Evolutionary conservation across 2,113 vertebrate genomes (phyloP).

Genomic region (Calyptommatus sinebrachiatus): DNA sequence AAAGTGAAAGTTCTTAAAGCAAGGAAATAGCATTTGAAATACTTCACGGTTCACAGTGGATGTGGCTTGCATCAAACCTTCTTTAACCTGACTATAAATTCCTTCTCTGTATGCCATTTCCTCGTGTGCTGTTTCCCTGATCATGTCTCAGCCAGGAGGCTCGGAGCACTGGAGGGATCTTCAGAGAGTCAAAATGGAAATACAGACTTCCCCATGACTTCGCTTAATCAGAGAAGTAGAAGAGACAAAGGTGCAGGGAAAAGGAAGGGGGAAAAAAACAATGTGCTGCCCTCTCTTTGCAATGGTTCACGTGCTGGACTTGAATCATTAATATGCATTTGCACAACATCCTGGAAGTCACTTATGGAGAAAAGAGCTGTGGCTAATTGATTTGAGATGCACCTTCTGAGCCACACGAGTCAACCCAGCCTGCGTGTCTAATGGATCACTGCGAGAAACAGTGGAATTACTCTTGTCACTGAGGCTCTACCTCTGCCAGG

Average conservation of each 20-base stretch:
- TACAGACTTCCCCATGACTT: background rate
- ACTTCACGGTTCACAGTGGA: too few relatives aligned
- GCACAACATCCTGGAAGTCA: background rate
- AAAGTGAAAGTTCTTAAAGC: background rate
- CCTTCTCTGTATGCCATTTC: background rate
- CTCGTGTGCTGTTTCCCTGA: background rate
- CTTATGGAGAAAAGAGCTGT: constrained; percentile 21
- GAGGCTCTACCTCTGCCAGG: constrained; percentile 58
- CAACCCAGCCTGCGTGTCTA: constrained; percentile 1
- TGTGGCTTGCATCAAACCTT: background rate
- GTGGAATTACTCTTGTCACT: constrained; percentile 58
- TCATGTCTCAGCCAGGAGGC: background rate
- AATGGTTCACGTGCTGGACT: background rate
- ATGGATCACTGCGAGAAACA: constrained; percentile 20
- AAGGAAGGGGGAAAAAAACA: too few relatives aligned
- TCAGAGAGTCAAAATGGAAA: accelerated
- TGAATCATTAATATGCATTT: constrained; percentile 27
- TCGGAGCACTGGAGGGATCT: accelerated
- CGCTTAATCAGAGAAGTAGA: accelerated
- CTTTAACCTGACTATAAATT: background rate
- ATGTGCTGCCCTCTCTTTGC: background rate
- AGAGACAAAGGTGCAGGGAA: background rate
- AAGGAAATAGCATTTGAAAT: background rate
- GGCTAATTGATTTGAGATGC: constrained; percentile 42
- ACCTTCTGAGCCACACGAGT: constrained; percentile 18